Base-by-base conservation (phyloP, 2,888 invertebrate genomes). In the Drosophila paramelanica region DNA sequence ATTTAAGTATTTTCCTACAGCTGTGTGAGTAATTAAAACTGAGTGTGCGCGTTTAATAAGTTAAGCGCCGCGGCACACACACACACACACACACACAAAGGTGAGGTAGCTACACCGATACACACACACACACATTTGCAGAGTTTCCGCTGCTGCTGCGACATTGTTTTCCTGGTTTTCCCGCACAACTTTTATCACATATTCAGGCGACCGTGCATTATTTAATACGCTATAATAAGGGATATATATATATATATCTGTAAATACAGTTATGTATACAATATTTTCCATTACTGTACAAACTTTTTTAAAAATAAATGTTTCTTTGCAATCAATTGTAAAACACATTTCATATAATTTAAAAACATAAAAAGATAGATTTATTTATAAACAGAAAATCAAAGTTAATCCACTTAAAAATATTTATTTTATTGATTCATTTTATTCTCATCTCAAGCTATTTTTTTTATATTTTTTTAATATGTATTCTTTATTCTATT, bases 41-140 rank as follows among this genome's bases (percentile, higher is more conserved):
- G 78, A 82, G 85, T 85, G 74, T 87, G 82, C 75, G 76, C 74
- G 64, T 78, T 87, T 85, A 82, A 84, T 84, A 87, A 85, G 78
- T 84, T 84, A 82, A 87, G 82, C 82, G 70, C 52, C 67, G 52
- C 65, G 52, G 42, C 49, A 66, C 65, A 59, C 27, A 62, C 17
- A 43, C 33, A 51, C 20, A 25, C 56, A 23, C 36, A 49, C 41
- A 42, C 50, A 25, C 23, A n/a, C 38, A 50, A 33, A 43, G 27
- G 49, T 58, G 57, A 33, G 38, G 13, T 4, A 49, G 25, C 17
- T 38, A 13, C 38, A 27, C 38, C 61, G n/a, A 45, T 17, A 56
- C 31, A 56, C 49, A 27, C 58, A 59, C 23, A 36, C 49, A 52
- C 31, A 23, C 53, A 45, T 17, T 4, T 46, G 47, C 51, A 49